Evolutionary conservation across 2,888 invertebrate genomes (phyloP), one percentile per base, ranked within the genome.

Genomic region (Megalurothrips usitatus): DNA sequence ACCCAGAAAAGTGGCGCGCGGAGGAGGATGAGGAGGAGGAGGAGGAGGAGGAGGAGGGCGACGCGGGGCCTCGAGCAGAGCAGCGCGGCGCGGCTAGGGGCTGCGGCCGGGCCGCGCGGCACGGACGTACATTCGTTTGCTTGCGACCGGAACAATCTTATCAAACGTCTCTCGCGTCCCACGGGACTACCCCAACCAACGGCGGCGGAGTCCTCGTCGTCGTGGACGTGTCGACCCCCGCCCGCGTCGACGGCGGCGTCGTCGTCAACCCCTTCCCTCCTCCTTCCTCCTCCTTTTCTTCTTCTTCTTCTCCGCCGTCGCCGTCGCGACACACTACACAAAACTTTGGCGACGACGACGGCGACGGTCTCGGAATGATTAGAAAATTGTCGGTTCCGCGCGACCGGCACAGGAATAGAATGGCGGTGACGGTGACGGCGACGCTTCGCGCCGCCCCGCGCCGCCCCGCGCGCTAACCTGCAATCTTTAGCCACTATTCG

Each of bases 401-500:
- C 68, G 68, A 26, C 68, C 26, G 68, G 68, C 68, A 75, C 26
- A 75, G 68, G 68, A 75, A 75, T 75, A 75, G 68, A 75, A 75
- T 75, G 11, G 68, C 9, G 23, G 23, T 12, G 68, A 11, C 68
- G 68, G 23, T 43, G 34, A 43, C 34, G 34, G 58, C 11, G 58
- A 58, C 58, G 58, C 58, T 58, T 12, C 17, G 58, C 34, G 34
- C 58, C 17, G 19, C 58, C 17, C 58, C 19, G 58, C 58, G 58
- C n/a, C 10, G 26, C 23, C 26, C 23, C 19, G 19, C 10, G 58
- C 58, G 58, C 68, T 75, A 75, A 75, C 68, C 68, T 75, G 68
- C 68, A 75, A 75, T 75, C 68, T 75, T 75, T 75, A 75, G 68
- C 68, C 68, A 75, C 68, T 75, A 75, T 75, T 75, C 68, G 68